Base-by-base conservation (phyloP, 2,113 vertebrate species). In the Menura novaehollandiae region DNA sequence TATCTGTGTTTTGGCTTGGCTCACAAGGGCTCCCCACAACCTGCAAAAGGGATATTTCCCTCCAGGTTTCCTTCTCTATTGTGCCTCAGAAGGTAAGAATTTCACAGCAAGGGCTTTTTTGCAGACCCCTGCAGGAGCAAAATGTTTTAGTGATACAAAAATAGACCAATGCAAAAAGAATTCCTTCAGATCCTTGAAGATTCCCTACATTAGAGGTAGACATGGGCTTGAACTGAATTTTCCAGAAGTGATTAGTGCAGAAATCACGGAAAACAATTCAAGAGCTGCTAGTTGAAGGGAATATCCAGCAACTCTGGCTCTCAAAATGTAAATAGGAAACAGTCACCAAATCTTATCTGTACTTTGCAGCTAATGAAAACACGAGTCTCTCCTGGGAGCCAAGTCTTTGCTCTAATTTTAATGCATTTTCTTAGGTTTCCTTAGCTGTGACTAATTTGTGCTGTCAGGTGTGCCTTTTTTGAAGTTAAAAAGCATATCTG, bases 281-380 rank as follows among this genome's bases (percentile, higher is more conserved):
- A 59, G 49, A 80, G 37, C 46, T 94, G 24, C 75, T 62, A 33
- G 53, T 62, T 73, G 78, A 90, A 80, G 46, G 75, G 59, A 92
- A 80, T 69, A 94, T 73, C 58, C 75, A 91, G 85, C 62, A 89
- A 88, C 44, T 68, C 73, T 69, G 39, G 35, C 74, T 91, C 33
- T 93, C 59, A 88, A 85, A 93, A 88, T 82, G 64, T 75, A 94
- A 95, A 93, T 85, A 95, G 46, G 55, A 88, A 88, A 90, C 74
- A 93, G 85, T 28, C 41, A 85, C 30, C 90, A 90, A 90, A 93
- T 66, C 82, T 93, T 96, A 97, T 83, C 92, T 95, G 43, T 62
- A 58, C 63, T 92, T 93, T 96, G 85, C 94, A 96, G 94, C 67
- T 96, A 93, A 93, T 80, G 82, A 85, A 93, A 94, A 88, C 91